Conservation (phyloP, 2,113 vertebrate species). For the Sylvilagus bachmani region DNA sequence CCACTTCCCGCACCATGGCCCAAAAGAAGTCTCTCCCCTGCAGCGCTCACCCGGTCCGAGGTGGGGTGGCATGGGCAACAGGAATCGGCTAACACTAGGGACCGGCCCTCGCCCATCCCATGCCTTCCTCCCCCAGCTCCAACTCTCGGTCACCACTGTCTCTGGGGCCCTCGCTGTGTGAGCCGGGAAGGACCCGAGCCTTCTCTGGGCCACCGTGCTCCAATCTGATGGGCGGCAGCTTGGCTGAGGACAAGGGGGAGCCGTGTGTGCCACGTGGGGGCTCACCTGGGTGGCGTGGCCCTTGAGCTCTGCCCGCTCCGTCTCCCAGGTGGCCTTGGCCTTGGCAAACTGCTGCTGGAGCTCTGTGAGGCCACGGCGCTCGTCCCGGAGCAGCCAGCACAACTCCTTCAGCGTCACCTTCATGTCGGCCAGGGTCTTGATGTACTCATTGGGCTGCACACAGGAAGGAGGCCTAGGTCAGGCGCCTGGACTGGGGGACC, state of each 20-base stretch:
- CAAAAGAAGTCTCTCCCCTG: no score
- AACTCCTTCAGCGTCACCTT: conserved; percentile 96
- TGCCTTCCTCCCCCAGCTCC: neutral
- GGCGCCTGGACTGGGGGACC: neutral
- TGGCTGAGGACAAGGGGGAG: neutral
- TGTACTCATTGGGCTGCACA: conserved; percentile 92
- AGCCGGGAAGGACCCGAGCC: neutral
- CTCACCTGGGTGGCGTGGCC: conserved; percentile 93
- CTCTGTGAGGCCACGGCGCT: conserved; percentile 94
- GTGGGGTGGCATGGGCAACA: no score
- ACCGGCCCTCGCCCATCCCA: neutral
- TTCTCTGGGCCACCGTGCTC: neutral
- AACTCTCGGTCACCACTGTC: neutral
- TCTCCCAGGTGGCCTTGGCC: conserved; percentile 98
- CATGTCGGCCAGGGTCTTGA: conserved; percentile 95
- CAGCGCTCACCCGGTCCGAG: no score
- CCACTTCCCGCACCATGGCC: no score
- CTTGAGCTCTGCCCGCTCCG: conserved; percentile 95
- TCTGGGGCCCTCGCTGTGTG: conserved; percentile 1
- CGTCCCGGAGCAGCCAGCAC: conserved; percentile 94
- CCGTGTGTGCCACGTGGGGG: neutral
- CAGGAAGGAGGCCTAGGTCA: neutral
- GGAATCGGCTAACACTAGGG: no score
- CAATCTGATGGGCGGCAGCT: neutral
- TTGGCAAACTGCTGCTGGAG: conserved; percentile 98